phyloP scores from a whole-genome alignment of 2,888 invertebrate species.

The Carterocephalus palaemon region DNA sequence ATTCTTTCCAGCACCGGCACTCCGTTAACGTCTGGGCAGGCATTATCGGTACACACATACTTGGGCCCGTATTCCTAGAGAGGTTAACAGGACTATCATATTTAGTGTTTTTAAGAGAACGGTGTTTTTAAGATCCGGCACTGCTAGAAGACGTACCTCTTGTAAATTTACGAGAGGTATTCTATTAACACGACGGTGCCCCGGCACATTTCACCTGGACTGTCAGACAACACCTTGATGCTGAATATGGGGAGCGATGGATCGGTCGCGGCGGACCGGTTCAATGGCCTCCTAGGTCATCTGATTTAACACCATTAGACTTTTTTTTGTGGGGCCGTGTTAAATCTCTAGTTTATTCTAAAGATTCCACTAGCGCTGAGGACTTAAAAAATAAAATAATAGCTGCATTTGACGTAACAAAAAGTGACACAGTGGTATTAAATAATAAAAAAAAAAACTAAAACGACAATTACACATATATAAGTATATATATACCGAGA shows the following conservation, averaged over 20 bases:
- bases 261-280: conserved; percentile 1
- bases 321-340: conserved; percentile 17
- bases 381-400: background rate
- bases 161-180: conserved; percentile 10
- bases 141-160: conserved; percentile 14
- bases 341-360: conserved; percentile 9
- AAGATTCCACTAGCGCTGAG: conserved; percentile 1
- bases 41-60: conserved; percentile 9
- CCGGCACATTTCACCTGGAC: conserved; percentile 2
- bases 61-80: conserved; percentile 14
- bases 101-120: conserved; percentile 14
- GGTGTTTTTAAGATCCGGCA: conserved; percentile 13
- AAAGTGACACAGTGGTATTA: conserved; percentile 1
- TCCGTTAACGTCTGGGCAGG: conserved; percentile 27
- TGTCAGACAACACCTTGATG: background rate
- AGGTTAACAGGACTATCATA: conserved; percentile 11
- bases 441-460: too few species aligned
- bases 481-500: too few species aligned
- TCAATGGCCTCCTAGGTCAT: conserved; percentile 10
- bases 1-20: conserved; percentile 21
- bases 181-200: conserved; percentile 20
- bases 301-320: conserved; percentile 12
- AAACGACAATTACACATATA: too few species aligned
- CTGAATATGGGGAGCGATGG: background rate
- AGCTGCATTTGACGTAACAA: background rate